Base-by-base conservation (phyloP, 2,113 vertebrate species). In the Eulemur rufifrons region DNA sequence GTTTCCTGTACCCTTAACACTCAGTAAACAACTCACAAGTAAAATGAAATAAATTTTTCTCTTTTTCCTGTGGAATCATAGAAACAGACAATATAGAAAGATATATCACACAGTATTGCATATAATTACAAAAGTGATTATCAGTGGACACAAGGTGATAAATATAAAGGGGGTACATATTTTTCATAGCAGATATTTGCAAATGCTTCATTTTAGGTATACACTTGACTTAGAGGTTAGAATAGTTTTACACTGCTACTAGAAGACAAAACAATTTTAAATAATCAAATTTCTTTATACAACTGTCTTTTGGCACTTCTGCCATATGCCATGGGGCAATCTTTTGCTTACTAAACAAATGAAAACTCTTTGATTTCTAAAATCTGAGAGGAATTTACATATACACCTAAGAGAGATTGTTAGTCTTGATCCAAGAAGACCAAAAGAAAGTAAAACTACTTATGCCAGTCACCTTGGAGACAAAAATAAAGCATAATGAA, bases 381-480 rank as follows among this genome's bases (percentile, higher is more conserved):
- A 94, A 63, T 71, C 39, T 81, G 68, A 94, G 83, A 94, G 50
- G 45, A 80, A 71, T 88, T 27, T 27, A n/a, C 21, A n/a, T 63
- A 29, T 21, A 91, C 0, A 61, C 9, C 50, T 86, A 82, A 63
- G 7, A 82, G 68, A 95, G n/a, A 81, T 8, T 83, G 34, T 66
- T 86, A 96, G n/a, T 84, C 63, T 86, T 86, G 37, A 82, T 78
- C 15, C 29, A 81, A 95, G 45, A 91, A 95, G 78, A 84, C 52
- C 21, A 80, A 93, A 81, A 86, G 50, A 91, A 91, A 95, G 42
- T 77, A 93, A 96, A 97, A 94, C 45, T 25, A 97, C 92, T 95
- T 86, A 93, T 96, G 93, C 74, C 56, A 94, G 93, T 91, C 66
- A 83, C 61, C 32, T 89, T 93, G n/a, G n/a, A 93, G 45, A 89